Conservation (phyloP, 2,797 vertebrate species). For the Myotis daubentonii region DNA sequence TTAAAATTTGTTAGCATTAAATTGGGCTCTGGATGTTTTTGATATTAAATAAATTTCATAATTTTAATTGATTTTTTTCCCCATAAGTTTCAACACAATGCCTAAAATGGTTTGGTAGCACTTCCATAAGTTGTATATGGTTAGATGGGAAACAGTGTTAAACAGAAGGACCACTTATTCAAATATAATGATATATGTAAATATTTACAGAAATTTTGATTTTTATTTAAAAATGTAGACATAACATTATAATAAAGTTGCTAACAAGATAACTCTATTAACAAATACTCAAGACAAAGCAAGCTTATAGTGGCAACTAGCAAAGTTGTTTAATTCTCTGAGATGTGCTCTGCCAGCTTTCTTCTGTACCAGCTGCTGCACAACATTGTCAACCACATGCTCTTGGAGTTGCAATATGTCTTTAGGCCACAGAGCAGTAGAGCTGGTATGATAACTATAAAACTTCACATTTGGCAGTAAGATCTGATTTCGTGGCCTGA, state of each 20-base stretch:
- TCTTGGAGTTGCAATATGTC: conserved; percentile 59
- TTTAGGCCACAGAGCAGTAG: conserved; percentile 50
- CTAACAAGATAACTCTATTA: conserved; percentile 2
- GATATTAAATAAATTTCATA: background rate
- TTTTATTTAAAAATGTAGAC: background rate
- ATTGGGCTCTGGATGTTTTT: background rate
- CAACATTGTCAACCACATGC: conserved; percentile 67
- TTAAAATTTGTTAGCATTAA: background rate
- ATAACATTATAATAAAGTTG: background rate
- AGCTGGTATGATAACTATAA: background rate
- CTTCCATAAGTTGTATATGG: background rate
- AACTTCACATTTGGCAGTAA: conserved; percentile 13
- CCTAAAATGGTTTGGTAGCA: background rate
- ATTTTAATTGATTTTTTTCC: background rate
- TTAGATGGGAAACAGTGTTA: background rate
- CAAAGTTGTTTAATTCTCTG: conserved; percentile 12
- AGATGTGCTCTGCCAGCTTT: conserved; percentile 48
- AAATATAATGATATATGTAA: background rate
- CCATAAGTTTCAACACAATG: background rate
- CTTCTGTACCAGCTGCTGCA: conserved; percentile 58
- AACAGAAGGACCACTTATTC: background rate
- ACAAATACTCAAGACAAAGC: conserved; percentile 31
- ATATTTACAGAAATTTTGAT: background rate
- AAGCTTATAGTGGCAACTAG: background rate
- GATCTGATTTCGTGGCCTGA: background rate